These are phyloP conservation scores for Craseonycteris thonglongyai DNA, from an alignment of 2,113 vertebrate species.

Conservation along the genomic window DNA sequence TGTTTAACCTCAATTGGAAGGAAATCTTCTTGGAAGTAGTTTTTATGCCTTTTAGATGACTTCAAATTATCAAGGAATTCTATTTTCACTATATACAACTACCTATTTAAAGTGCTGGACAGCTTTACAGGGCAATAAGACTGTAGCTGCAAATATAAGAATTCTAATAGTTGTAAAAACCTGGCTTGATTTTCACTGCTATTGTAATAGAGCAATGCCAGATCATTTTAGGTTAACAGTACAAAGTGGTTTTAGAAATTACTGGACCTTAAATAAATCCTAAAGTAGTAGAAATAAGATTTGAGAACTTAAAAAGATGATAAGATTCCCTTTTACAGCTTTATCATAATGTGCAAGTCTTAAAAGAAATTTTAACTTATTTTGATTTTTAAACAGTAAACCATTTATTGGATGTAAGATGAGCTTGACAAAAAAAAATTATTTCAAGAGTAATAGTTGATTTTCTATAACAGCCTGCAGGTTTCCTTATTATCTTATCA, in stretches of 20 bases:
- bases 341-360: constrained; percentile 12
- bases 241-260: constrained; percentile 49
- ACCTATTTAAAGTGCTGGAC: constrained; percentile 24
- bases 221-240: constrained; percentile 52
- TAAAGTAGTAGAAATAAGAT: constrained; percentile 32
- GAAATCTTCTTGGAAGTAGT: constrained; percentile 18
- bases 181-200: constrained; percentile 46
- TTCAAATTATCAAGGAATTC: constrained; percentile 19
- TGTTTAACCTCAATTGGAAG: constrained; percentile 36
- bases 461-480: background rate
- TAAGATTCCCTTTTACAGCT: background rate
- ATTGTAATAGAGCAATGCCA: constrained; percentile 37
- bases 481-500: no score
- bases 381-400: constrained; percentile 39
- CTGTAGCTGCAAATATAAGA: constrained; percentile 35
- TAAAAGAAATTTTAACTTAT: constrained; percentile 4
- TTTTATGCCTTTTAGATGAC: constrained; percentile 49
- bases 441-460: background rate
- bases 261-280: constrained; percentile 14
- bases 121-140: background rate
- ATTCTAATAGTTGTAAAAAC: constrained; percentile 51
- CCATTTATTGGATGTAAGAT: background rate
- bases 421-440: constrained; percentile 1
- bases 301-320: constrained; percentile 7
- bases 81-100: constrained; percentile 38